Conservation (phyloP, 2,888 invertebrate species). For the Hirudinaria manillensis region DNA sequence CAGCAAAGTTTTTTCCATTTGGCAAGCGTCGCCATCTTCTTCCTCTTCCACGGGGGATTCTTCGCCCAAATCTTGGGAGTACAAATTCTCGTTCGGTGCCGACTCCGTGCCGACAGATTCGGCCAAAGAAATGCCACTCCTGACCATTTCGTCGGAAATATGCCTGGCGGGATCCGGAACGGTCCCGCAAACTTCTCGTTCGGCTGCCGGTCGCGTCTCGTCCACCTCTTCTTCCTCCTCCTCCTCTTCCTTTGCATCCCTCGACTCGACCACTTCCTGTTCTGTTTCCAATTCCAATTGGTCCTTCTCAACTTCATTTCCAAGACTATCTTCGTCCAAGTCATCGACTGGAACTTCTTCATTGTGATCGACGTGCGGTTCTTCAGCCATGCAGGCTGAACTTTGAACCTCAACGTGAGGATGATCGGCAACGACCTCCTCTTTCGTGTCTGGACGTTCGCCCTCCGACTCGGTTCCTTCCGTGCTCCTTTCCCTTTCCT, state of each 20-base stretch:
- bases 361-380: not conserved
- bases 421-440: not conserved
- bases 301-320: not conserved
- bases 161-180: not conserved
- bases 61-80: conserved; percentile 4
- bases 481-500: not conserved
- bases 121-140: conserved; percentile 22
- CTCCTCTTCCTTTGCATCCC: not conserved
- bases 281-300: not conserved
- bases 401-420: not conserved
- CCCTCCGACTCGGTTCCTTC: not conserved
- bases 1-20: not conserved
- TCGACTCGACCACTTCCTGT: not conserved
- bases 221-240: not conserved
- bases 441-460: not conserved
- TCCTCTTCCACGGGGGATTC: not conserved
- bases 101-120: conserved; percentile 27
- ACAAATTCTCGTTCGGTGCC: conserved; percentile 26
- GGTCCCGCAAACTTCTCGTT: not conserved
- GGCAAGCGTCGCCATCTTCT: not conserved
- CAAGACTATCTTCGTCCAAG: conserved; percentile 5
- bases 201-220: not conserved
- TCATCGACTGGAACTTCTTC: not conserved
- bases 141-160: conserved; percentile 20
- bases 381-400: not conserved